Evolutionary conservation across 2,113 vertebrate species (phyloP).

Genomic region (Aptenodytes patagonicus): DNA sequence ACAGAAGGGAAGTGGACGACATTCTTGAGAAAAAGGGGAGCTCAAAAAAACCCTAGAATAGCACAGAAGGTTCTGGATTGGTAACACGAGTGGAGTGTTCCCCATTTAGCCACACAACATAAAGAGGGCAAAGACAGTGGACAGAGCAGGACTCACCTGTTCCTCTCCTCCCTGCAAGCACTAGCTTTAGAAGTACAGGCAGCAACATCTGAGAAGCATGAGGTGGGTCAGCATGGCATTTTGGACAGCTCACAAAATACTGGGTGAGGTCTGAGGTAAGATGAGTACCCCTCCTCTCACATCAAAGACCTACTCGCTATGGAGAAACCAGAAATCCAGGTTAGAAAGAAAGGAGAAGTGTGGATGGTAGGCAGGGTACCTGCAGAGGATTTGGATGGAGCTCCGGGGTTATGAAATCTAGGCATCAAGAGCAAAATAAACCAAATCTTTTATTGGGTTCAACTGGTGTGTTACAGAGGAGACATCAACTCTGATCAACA

Average conservation of each 20-base stretch:
- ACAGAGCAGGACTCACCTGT: neutral
- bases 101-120: neutral
- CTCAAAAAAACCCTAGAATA: neutral
- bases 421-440: neutral
- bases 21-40: neutral
- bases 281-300: neutral
- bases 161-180: neutral
- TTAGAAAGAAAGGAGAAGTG: neutral
- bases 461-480: rapidly evolving
- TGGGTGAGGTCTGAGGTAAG: neutral
- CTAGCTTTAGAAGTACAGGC: neutral
- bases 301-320: neutral
- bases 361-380: neutral
- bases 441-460: neutral
- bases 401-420: neutral
- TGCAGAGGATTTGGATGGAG: neutral
- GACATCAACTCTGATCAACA: neutral
- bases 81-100: neutral
- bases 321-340: neutral
- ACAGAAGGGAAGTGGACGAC: neutral
- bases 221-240: neutral
- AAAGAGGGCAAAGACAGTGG: neutral
- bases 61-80: neutral
- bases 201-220: neutral
- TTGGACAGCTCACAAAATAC: neutral